Base-by-base conservation (phyloP, 2,113 vertebrate species). In the Podilymbus podiceps region DNA sequence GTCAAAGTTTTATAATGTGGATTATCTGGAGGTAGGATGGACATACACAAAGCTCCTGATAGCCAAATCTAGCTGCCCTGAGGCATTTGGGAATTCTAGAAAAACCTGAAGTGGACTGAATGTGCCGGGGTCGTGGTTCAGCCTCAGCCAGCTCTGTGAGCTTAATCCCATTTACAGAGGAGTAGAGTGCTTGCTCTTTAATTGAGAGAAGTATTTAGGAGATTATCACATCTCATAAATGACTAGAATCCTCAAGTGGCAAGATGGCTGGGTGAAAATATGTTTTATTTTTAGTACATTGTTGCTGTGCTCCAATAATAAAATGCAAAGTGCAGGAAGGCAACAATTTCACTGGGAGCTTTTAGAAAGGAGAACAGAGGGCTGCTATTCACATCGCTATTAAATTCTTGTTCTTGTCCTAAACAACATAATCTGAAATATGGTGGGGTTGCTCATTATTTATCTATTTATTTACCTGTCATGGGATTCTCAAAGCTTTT, bases 261-360 rank as follows among this genome's bases (percentile, higher is more conserved):
- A 97, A 94, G 78, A 28, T 56, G 55, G 55, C 40, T 1, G 15
- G 78, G 74, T 84, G 89, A 81, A 90, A 95, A 96, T 81, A 60
- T 16, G 3, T 80, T 90, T 90, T 97, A 95, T 97, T 98, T 97
- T 97, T 96, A 97, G 88, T 81, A 68, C 50, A 38, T 88, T 94
- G 86, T 50, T 83, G 28, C 85, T 66, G 53, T 94, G 31, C 66
- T 95, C 44, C 58, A 38, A 67, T 91, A 86, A 95, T 93, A 95
- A 97, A 94, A 89, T 92, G 78, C 49, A 91, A 97, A 96, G 82
- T 92, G 49, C 50, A 58, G 40, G 59, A 96, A 96, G 56, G 33
- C 78, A 95, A 89, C 22, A 40, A 25, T 88, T 94, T 90, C 50
- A 90, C 74, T 40, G 46, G 49, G 31, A 93, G 17, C 30, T 95